Conservation (phyloP, 1,140 invertebrate genomes). For the Notospermus geniculatus region DNA sequence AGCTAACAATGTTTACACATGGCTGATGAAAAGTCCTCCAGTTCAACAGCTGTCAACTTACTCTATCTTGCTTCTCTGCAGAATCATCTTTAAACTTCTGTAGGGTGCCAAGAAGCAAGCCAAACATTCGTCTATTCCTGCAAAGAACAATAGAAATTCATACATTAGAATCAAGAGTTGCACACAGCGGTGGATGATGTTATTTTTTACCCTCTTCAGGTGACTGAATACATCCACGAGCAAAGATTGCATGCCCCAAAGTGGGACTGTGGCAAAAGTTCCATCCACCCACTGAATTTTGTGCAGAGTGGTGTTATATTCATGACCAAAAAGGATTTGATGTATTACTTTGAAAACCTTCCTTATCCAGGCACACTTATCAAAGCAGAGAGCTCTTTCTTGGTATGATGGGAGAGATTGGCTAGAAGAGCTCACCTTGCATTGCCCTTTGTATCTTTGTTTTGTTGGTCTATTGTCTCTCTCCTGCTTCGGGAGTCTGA, state of each 20-base stretch:
- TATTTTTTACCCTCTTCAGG: background rate
- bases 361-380: too few species aligned
- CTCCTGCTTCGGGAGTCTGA: slow-evolving; percentile 63
- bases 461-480: slow-evolving; percentile 79
- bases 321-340: too few species aligned
- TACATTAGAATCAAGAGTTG: background rate
- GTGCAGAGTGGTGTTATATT: too few species aligned
- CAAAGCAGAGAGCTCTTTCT: too few species aligned
- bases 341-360: too few species aligned
- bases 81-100: slow-evolving; percentile 95
- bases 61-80: slow-evolving; percentile 74
- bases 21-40: background rate
- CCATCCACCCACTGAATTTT: slow-evolving; percentile 8
- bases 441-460: slow-evolving; percentile 76
- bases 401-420: too few species aligned
- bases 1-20: background rate
- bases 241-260: too few species aligned
- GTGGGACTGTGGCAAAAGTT: slow-evolving; percentile 1
- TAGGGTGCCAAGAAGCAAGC: slow-evolving; percentile 81
- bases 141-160: slow-evolving; percentile 17
- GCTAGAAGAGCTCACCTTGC: slow-evolving; percentile 62
- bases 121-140: slow-evolving; percentile 91
- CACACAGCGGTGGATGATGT: background rate
- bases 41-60: slow-evolving; percentile 34
- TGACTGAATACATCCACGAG: background rate